These are phyloP conservation scores for Chondrilla cf. caribensis DNA, from an alignment of 37 sponge, comb jelly and placozoan genomes.

Conservation along the genomic window DNA sequence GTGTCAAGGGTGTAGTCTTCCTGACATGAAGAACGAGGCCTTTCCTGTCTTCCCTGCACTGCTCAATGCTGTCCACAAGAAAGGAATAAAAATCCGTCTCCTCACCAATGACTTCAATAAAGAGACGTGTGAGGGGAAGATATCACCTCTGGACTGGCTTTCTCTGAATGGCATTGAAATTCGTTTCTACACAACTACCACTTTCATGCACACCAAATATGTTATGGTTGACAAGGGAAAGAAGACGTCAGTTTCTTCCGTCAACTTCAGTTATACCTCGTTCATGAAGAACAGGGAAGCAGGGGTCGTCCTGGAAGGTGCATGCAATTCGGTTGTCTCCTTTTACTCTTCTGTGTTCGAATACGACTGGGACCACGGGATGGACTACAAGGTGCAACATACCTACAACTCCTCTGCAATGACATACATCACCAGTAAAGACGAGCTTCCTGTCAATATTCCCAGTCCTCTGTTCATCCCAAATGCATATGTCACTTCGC, in stretches of 20 bases:
- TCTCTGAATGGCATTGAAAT: slow-evolving; percentile 62
- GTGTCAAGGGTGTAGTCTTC: slow-evolving; percentile 64
- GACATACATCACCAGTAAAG: slow-evolving; percentile 44
- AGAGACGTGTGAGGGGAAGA: slow-evolving; percentile 45
- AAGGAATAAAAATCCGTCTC: slow-evolving; percentile 44
- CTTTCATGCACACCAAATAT: slow-evolving; percentile 81
- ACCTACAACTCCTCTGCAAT: slow-evolving; percentile 50
- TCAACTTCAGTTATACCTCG: slow-evolving; percentile 84
- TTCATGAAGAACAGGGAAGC: slow-evolving; percentile 86
- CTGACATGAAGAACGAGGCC: slow-evolving; percentile 49
- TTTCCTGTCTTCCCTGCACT: slow-evolving; percentile 85
- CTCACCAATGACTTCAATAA: slow-evolving; percentile 68
- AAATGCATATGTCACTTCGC: slow-evolving; percentile 19
- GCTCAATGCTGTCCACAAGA: slow-evolving; percentile 72
- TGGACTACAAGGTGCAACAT: slow-evolving; percentile 27
- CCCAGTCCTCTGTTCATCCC: slow-evolving; percentile 1
- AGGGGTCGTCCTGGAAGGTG: slow-evolving; percentile 68
- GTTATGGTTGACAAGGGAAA: slow-evolving; percentile 76
- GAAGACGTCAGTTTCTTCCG: slow-evolving; percentile 74
- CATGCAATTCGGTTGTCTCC: slow-evolving; percentile 26
- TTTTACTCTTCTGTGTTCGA: slow-evolving; percentile 72
- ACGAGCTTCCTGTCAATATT: slow-evolving; percentile 21
- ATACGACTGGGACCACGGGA: slow-evolving; percentile 62
- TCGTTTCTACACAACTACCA: slow-evolving; percentile 62
- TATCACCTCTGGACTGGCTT: slow-evolving; percentile 81